Base-by-base conservation (phyloP, 1,140 invertebrate species). In the Zaprionus taronus region DNA sequence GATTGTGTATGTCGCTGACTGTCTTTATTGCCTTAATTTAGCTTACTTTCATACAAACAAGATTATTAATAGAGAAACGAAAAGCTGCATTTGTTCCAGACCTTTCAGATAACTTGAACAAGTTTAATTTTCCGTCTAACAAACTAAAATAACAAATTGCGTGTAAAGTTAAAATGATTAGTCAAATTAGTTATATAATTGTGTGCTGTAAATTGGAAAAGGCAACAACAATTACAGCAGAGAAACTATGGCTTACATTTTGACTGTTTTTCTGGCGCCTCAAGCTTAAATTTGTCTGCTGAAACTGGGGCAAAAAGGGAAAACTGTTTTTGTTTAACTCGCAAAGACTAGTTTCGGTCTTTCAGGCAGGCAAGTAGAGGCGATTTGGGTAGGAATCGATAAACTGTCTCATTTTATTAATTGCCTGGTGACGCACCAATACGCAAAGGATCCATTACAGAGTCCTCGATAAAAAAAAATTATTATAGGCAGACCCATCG, bases 51-150 rank as follows among this genome's bases (percentile, higher is more conserved):
- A 17, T n/a, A 4, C 51, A 80, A 77, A 63, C 64, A 83, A 66
- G 67, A 24, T 41, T 84, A 83, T 77, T 72, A 80, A 69, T 66
- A 17, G 71, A 34, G 20, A 41, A 67, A 58, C 58, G 34, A 47
- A 53, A 9, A n/a, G 26, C 38, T 41, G 24, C 38, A 20, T 20
- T 20, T 20, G 20, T 20, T 20, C 20, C 20, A 15, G 38, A n/a
- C 38, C 38, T 41, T 36, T 31, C 36, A 36, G 34, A 38, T 38
- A 38, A 5, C 5, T 38, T 38, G 4, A 7, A 38, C 36, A 5
- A 38, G 14, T 38, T 38, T 38, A 15, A 17, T 17, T 44, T 44
- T n/a, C 1, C 5, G 7, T 2, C 5, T 17, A 44, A 44, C 15
- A 17, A 44, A 1, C 41, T 47, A 4, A 7, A 47, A 47, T 47